phyloP scores from a whole-genome alignment of 2,797 vertebrate genomes.

The Harpagifer antarcticus region DNA sequence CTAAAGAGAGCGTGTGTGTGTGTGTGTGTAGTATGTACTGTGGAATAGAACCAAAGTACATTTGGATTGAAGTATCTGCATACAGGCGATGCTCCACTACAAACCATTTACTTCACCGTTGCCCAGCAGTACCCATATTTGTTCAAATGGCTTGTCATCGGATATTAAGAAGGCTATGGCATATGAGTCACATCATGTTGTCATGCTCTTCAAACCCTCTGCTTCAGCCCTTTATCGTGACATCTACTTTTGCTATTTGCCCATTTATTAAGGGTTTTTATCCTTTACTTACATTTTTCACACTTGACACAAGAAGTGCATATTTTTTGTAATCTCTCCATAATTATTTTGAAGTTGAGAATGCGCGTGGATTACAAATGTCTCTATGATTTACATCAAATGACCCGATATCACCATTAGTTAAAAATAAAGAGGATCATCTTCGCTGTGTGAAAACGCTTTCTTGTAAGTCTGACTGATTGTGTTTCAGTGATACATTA shows the following conservation, averaged over 20 bases:
- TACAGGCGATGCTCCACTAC: too few species aligned
- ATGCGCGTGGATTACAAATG: neutral
- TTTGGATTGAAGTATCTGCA: neutral
- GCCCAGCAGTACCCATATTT: too few species aligned
- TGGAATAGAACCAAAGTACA: neutral
- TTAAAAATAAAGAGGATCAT: constrained; percentile 1
- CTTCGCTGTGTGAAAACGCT: constrained; percentile 34
- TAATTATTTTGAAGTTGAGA: neutral
- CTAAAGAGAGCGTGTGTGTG: neutral
- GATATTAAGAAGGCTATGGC: neutral
- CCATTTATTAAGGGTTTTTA: neutral
- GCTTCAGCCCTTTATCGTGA: neutral
- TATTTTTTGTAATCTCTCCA: neutral
- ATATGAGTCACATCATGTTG: neutral
- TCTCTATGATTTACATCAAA: neutral
- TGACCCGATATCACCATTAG: constrained; percentile 3
- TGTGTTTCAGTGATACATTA: constrained; percentile 61
- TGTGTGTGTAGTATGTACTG: neutral
- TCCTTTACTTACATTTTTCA: neutral
- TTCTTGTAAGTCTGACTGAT: constrained; percentile 54
- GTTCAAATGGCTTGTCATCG: neutral
- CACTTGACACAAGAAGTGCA: neutral
- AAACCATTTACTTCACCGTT: neutral
- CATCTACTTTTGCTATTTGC: neutral
- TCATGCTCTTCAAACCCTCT: neutral